These are phyloP conservation scores for Anthopleura sola DNA, from an alignment of 64 coral and sea anemone genomes.

Conservation along the genomic window DNA sequence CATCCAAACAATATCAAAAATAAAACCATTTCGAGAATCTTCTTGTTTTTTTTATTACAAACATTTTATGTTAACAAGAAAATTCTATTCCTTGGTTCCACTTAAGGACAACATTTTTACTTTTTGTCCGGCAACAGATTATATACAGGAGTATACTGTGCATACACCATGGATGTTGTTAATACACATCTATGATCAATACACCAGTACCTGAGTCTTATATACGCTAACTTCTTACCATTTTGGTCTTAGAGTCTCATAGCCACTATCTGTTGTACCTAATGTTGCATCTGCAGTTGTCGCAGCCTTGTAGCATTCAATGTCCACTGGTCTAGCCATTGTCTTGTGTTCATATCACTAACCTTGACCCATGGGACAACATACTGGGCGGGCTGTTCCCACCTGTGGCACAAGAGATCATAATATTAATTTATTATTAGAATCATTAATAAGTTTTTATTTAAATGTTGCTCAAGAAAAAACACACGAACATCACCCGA, in stretches of 20 bases:
- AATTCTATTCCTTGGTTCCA: too few relatives aligned
- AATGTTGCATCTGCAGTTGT: slow-evolving; percentile 77
- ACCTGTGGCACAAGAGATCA: slow-evolving; percentile 49
- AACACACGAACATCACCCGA: not conserved
- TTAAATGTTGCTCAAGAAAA: too few relatives aligned
- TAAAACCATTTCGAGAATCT: too few relatives aligned
- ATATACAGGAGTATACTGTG: too few relatives aligned
- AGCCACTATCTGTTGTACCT: not conserved
- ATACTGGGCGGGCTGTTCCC: slow-evolving; percentile 96
- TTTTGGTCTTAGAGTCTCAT: not conserved
- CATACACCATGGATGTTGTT: too few relatives aligned
- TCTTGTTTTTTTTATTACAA: too few relatives aligned
- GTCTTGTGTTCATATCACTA: slow-evolving; percentile 87
- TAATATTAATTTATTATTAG: not conserved
- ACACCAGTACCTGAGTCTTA: not conserved
- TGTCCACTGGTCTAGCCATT: slow-evolving; percentile 95
- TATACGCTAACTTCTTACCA: not conserved
- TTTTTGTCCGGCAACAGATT: not conserved
- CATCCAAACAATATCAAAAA: too few relatives aligned
- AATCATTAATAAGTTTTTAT: not conserved
- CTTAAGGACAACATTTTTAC: not conserved
- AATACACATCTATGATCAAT: not conserved
- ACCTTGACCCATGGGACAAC: slow-evolving; percentile 79
- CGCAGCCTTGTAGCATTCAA: slow-evolving; percentile 65
- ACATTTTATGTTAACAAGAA: too few relatives aligned